A percentile compares a stretch with the other conserved stretches of the same genome.
These are phyloP conservation scores for Eulithis testata DNA, from an alignment of 2,888 invertebrate genomes.

Conservation along the genomic window DNA sequence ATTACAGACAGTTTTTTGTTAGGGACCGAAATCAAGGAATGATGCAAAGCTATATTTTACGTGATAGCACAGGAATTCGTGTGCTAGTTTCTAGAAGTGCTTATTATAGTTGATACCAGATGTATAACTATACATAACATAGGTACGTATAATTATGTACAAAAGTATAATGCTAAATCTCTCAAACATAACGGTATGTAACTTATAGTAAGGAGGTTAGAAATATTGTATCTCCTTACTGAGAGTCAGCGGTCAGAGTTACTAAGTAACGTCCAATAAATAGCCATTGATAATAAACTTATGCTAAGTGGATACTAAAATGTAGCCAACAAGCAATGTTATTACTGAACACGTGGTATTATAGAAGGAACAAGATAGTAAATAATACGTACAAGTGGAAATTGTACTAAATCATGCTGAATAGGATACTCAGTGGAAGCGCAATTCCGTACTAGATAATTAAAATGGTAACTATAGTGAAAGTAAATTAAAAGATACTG, in stretches of 20 bases:
- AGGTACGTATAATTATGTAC: no score
- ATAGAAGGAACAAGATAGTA: constrained; percentile 21
- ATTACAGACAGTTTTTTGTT: no score
- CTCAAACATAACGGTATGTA: no score
- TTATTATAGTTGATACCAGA: no score
- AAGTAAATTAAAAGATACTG: constrained; percentile 48
- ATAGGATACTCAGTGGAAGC: constrained; percentile 48
- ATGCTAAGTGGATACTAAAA: constrained; percentile 24
- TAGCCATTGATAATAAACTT: constrained; percentile 25
- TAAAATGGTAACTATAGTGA: constrained; percentile 61
- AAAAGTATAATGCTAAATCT: no score
- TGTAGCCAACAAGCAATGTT: constrained; percentile 10
- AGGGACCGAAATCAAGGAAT: no score
- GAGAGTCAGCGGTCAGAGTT: constrained; percentile 9
- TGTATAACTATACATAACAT: no score
- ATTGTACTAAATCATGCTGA: constrained; percentile 37
- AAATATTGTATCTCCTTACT: not conserved
- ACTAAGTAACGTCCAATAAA: constrained; percentile 20
- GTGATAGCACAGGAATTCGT: no score
- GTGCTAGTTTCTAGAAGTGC: no score
- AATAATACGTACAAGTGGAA: constrained; percentile 42
- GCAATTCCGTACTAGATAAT: constrained; percentile 66
- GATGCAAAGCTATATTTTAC: no score
- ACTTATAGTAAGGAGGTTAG: not conserved
- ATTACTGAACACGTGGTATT: constrained; percentile 17